A percentile compares a stretch with the other conserved stretches of the same genome.
Conservation (phyloP, 2,113 vertebrate genomes). For the Nesogale talazaci region DNA sequence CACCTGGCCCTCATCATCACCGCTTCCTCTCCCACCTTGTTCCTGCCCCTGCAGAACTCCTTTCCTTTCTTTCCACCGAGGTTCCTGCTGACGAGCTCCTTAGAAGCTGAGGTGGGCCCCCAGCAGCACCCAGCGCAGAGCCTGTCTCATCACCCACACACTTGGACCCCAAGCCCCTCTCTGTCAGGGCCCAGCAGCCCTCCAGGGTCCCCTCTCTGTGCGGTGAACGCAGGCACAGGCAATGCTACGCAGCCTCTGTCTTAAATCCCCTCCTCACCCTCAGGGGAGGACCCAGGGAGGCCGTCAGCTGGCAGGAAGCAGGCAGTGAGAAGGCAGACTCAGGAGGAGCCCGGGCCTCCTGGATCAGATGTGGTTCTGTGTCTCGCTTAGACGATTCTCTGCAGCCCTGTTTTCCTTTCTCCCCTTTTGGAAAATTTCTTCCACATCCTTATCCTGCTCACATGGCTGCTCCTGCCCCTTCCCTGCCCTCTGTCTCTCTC, state of each 20-base stretch:
- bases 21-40: background rate
- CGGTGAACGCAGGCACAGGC: conserved; percentile 76
- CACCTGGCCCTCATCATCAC: background rate
- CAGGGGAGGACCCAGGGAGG: no score
- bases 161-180: background rate
- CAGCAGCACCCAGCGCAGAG: background rate
- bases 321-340: no score
- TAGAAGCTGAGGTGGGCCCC: background rate
- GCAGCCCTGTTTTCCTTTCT: background rate
- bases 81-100: background rate
- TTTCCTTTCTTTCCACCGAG: background rate
- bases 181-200: background rate
- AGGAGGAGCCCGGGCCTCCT: no score
- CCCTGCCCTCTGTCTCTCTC: background rate
- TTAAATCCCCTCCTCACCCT: conserved; percentile 80
- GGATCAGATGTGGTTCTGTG: no score
- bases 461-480: background rate
- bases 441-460: background rate
- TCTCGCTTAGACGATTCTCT: background rate
- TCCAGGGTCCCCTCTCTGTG: background rate
- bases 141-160: background rate
- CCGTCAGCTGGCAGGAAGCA: no score
- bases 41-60: no score
- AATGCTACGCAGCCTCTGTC: conserved; percentile 85
- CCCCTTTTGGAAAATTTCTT: background rate